phyloP scores from a whole-genome alignment of 2,888 invertebrate species.

The Aleiodes leptofemur region DNA sequence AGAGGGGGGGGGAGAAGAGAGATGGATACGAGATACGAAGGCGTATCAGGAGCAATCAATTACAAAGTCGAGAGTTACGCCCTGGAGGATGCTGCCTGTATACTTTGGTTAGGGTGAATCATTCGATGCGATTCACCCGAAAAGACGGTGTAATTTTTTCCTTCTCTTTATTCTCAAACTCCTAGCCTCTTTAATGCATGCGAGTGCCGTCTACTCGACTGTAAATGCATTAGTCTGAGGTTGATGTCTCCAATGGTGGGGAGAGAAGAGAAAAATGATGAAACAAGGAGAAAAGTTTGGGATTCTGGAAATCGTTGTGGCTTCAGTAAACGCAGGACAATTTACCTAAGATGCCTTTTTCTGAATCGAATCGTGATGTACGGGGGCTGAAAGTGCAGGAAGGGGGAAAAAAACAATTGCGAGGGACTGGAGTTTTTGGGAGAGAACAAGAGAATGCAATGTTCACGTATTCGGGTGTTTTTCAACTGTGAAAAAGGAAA shows the following conservation, averaged over 20 bases:
- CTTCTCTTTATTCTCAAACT: conserved; percentile 2
- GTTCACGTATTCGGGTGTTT: conserved; percentile 24
- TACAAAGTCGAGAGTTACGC: conserved; percentile 68
- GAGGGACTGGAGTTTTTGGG: conserved; percentile 37
- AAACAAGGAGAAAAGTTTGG: background rate
- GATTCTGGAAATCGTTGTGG: conserved; percentile 16
- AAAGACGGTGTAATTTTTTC: conserved; percentile 40
- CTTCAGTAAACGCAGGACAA: conserved; percentile 55
- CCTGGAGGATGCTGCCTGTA: conserved; percentile 49
- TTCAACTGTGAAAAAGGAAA: conserved; percentile 8
- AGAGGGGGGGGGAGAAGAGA: conserved; percentile 50
- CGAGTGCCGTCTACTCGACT: conserved; percentile 19
- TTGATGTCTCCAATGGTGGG: background rate
- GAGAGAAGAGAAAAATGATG: background rate
- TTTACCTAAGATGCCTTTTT: conserved; percentile 62
- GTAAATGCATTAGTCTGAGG: conserved; percentile 33
- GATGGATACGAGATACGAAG: conserved; percentile 73
- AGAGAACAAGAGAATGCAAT: conserved; percentile 29
- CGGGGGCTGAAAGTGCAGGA: conserved; percentile 40
- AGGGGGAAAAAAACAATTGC: conserved; percentile 33
- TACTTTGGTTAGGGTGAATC: conserved; percentile 53
- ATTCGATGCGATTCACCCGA: conserved; percentile 41
- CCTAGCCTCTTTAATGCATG: conserved; percentile 5
- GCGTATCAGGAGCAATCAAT: conserved; percentile 74
- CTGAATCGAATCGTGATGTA: conserved; percentile 58